Base-by-base conservation (phyloP, 2,113 vertebrate species). In the Oceanites oceanicus region DNA sequence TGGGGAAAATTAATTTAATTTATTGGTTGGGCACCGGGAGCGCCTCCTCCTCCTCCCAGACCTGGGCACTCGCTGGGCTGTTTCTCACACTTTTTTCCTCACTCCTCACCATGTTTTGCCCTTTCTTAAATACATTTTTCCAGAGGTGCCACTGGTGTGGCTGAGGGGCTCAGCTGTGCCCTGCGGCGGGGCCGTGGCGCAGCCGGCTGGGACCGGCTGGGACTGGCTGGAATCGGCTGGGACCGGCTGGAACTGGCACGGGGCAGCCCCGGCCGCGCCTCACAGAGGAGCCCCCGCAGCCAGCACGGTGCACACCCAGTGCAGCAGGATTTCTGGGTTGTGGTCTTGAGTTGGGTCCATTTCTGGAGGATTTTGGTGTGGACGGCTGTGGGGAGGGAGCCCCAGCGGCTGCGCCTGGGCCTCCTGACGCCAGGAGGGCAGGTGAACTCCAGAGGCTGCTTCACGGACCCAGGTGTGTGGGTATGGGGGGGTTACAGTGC, bases 231-330 rank as follows among this genome's bases (percentile, higher is more conserved):
- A 80, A 2, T 38, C 0, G 5, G 6, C 27, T 8, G 0, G 4
- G n/a, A 3, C 32, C 0, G 2, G 34, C 11, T 3, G 0, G 4
- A 32, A 3, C 32, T 0, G 2, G 34, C 11, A 3, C 0, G 0
- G 52, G 56, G 44, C 44, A 2, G 67, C 25, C 66, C 18, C 3
- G 0, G 10, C 27, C 7, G 10, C 59, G 21, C 18, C 75, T 49
- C 86, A n/a, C 59, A 25, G 45, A 17, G 27, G 17, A 49, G 30
- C 0, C 9, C 50, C 10, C 0, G 0, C 20, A 12, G 53, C 30
- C 47, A 4, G 56, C 0, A 0, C 29, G 10, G 38, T 0, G 1
- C 18, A 2, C 23, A 11, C 4, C 18, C 4, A 1, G 32, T 10
- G 42, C 66, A 18, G 49, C 36, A 76, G 56, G 13, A 14, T 16